Base-by-base conservation (phyloP, 2,888 invertebrate species). In the Girardia tigrina region DNA sequence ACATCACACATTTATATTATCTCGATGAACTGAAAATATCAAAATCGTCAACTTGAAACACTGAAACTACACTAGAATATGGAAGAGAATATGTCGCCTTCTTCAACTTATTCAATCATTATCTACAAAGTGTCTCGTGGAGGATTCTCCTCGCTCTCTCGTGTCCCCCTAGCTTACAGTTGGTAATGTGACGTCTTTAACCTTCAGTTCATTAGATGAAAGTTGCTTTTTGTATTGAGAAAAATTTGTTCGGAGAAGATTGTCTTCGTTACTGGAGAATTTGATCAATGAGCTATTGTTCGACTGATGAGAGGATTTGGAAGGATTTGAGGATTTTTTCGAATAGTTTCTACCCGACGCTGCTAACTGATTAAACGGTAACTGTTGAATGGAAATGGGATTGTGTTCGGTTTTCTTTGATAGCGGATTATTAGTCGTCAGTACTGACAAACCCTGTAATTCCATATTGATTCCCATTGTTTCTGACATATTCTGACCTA, bases 171-270 rank as follows among this genome's bases (percentile, higher is more conserved):
- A 56, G 23, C 56, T 56, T n/a, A 56, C 56, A 56, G 56, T 56
- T 56, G 56, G 56, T 23, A 56, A 56, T 56, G 56, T 56, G 4
- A 56, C 56, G 56, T 56, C 56, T 56, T 56, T 56, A n/a, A 56
- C n/a, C 23, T 56, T 56, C n/a, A 56, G 56, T 6, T 56, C 56
- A 56, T 4, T 56, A 6, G 56, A n/a, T 56, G 56, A 56, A 6
- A 56, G 23, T 16, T 56, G 56, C n/a, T 56, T 56, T 56, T 56
- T 56, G n/a, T 56, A 56, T 56, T 56, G 56, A 6, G 56, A 12
- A 20, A 56, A 56, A 56, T 56, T 56, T 23, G 56, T 56, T 56
- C 56, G 56, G 23, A 56, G 8, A 56, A 56, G 4, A 56, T 56
- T 56, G n/a, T 56, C 56, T 20, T 56, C 56, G 56, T 56, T 56